Conservation (phyloP, 2,797 vertebrate genomes). For the Aythya fuligula region DNA sequence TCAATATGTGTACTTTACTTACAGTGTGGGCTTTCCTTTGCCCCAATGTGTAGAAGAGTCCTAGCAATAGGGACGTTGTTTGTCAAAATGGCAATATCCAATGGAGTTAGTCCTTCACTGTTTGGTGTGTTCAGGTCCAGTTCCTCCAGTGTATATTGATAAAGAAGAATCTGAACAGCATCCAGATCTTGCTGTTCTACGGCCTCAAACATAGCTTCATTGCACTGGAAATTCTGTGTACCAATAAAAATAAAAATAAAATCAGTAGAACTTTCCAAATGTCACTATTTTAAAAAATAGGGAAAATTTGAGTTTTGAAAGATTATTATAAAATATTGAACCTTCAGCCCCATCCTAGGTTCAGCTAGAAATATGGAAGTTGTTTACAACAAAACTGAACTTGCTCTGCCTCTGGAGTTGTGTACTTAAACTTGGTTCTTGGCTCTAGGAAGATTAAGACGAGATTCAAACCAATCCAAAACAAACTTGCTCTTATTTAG, state of each 20-base stretch:
- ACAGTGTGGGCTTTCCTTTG: conserved; percentile 95
- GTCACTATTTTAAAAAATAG: background rate
- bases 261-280: background rate
- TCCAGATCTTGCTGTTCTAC: conserved; percentile 97
- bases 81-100: conserved; percentile 95
- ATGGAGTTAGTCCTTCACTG: conserved; percentile 91
- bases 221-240: conserved; percentile 89
- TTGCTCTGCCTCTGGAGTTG: background rate
- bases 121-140: conserved; percentile 94
- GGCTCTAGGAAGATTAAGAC: background rate
- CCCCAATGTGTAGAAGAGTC: conserved; percentile 89
- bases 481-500: background rate
- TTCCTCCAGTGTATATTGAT: conserved; percentile 90
- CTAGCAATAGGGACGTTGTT: conserved; percentile 93
- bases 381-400: background rate
- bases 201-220: conserved; percentile 92
- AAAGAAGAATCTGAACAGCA: conserved; percentile 91
- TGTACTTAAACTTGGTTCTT: background rate
- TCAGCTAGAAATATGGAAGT: background rate
- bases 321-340: background rate
- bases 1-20: conserved; percentile 75
- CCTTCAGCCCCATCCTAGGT: background rate
- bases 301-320: background rate
- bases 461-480: background rate
- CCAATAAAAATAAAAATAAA: background rate